Evolutionary conservation across 2,113 vertebrate species (phyloP).

Genomic region (Brienomyrus longianalis): DNA sequence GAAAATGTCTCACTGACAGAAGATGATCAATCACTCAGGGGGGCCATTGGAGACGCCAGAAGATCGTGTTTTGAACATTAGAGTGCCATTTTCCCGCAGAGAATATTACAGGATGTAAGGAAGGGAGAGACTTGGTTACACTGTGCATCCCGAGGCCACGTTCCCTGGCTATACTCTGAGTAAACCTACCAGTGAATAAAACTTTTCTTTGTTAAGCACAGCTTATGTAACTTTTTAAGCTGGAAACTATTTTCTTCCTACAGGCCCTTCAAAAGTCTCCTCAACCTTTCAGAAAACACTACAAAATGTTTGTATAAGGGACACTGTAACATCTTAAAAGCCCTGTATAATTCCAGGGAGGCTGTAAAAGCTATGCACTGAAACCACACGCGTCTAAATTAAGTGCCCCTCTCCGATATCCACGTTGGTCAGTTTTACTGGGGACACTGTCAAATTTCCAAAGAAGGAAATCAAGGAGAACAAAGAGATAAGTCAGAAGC

Average conservation of each 20-base stretch:
- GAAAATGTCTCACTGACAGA: not conserved
- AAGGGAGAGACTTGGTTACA: not conserved
- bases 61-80: not conserved
- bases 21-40: not conserved
- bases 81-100: not conserved
- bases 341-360: not conserved
- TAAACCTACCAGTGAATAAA: not conserved
- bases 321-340: not conserved
- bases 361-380: not conserved
- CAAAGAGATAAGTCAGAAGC: not conserved
- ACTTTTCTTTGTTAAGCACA: not conserved
- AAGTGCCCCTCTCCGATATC: not conserved
- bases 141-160: not conserved
- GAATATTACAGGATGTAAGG: not conserved
- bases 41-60: not conserved
- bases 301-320: not conserved
- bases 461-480: not conserved
- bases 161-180: not conserved
- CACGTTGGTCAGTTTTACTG: not conserved
- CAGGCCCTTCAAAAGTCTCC: not conserved
- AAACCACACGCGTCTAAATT: not conserved
- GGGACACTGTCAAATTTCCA: not conserved
- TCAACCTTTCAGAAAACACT: not conserved
- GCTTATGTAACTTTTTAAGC: not conserved
- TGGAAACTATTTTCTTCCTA: not conserved